Conservation (phyloP, 2,888 invertebrate genomes). For the Drosophila emarginata region DNA sequence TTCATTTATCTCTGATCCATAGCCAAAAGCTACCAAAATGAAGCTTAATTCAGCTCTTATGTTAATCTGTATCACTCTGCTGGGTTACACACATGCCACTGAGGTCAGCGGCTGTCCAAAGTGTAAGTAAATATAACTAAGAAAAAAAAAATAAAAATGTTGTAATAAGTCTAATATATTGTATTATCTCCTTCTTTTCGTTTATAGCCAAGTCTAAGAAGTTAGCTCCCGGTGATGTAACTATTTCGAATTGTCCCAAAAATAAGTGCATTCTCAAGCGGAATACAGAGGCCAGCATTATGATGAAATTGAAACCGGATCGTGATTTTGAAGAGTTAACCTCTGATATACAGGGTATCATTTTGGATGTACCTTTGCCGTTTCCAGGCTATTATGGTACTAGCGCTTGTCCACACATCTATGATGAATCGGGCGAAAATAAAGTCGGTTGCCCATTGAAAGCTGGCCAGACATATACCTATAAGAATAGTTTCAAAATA, state of each 20-base stretch:
- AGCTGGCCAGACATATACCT: conserved; percentile 87
- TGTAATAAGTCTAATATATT: neutral
- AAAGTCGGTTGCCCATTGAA: conserved; percentile 87
- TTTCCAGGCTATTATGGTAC: conserved; percentile 90
- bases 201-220: conserved; percentile 82
- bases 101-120: conserved; percentile 72
- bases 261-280: conserved; percentile 87
- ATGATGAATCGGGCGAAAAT: conserved; percentile 84
- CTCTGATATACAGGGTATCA: conserved; percentile 86
- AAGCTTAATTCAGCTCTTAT: conserved; percentile 47
- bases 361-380: conserved; percentile 87
- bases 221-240: conserved; percentile 83
- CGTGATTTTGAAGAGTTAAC: conserved; percentile 84
- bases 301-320: conserved; percentile 85
- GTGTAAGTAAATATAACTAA: conserved; percentile 55
- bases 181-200: neutral
- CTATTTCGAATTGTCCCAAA: conserved; percentile 85
- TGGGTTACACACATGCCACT: conserved; percentile 57
- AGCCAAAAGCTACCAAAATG: conserved; percentile 39
- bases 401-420: conserved; percentile 87
- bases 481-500: conserved; percentile 86
- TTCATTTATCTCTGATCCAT: conserved; percentile 23
- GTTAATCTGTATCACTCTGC: conserved; percentile 43
- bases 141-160: neutral
- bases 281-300: conserved; percentile 84